Evolutionary conservation across 2,113 vertebrate species (phyloP).

Genomic region (Forbesichthys papilliferus): DNA sequence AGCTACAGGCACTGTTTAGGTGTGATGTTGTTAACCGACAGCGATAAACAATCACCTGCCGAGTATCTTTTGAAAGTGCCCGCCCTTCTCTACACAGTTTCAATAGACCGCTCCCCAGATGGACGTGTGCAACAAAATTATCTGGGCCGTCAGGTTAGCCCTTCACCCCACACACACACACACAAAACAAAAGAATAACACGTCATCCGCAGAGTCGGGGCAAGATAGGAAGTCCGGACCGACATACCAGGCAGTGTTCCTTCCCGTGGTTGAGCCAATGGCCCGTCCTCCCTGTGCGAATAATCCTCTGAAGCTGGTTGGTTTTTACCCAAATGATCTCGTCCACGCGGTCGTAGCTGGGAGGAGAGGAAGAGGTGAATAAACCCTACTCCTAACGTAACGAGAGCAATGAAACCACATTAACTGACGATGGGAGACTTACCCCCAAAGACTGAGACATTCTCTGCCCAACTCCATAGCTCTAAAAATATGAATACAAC

Average conservation of each 20-base stretch:
- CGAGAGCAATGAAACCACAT: not conserved
- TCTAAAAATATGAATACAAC: slow-evolving; percentile 57
- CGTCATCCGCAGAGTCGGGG: no score
- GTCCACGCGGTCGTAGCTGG: slow-evolving; percentile 87
- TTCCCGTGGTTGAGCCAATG: slow-evolving; percentile 95
- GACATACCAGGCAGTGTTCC: slow-evolving; percentile 87
- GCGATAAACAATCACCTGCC: no score
- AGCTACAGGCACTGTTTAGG: no score
- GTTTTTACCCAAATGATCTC: slow-evolving; percentile 97
- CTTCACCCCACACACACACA: no score
- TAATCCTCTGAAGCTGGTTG: slow-evolving; percentile 92
- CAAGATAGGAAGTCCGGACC: not conserved
- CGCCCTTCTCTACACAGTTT: no score
- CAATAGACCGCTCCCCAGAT: no score
- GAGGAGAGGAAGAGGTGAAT: not conserved
- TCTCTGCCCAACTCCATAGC: slow-evolving; percentile 93
- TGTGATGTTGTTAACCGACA: no score
- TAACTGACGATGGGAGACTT: slow-evolving; percentile 41
- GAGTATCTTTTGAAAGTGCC: no score
- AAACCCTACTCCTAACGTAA: not conserved
- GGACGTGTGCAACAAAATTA: no score
- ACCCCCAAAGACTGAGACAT: slow-evolving; percentile 93
- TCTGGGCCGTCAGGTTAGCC: no score
- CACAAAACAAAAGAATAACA: not conserved
- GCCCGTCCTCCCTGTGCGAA: slow-evolving; percentile 88